Evolutionary conservation across 2,888 invertebrate species (phyloP).

Genomic region (Zygaena filipendulae): DNA sequence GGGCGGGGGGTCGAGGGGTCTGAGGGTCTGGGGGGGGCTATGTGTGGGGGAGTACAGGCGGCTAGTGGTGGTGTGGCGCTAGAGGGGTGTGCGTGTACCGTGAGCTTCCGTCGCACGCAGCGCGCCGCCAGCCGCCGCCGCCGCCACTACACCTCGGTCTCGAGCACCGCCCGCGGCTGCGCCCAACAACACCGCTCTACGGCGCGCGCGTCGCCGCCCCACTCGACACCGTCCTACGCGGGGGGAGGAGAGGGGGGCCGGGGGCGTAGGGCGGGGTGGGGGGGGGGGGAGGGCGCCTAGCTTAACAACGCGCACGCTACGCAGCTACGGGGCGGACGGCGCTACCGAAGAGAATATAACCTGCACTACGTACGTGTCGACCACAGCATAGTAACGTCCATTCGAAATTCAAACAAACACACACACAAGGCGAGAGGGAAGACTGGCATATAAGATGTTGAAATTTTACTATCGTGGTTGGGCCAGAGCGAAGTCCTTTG

Average conservation of each 20-base stretch:
- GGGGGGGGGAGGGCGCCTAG: constrained; percentile 45
- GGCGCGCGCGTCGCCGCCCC: constrained; percentile 56
- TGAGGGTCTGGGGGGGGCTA: constrained; percentile 14
- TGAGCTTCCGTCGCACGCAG: constrained; percentile 62
- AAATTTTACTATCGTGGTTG: too few species aligned
- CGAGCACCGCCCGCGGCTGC: constrained; percentile 63
- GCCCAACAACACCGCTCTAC: constrained; percentile 62
- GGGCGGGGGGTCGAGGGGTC: too few species aligned
- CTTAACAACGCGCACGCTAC: constrained; percentile 34
- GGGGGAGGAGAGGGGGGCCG: too few species aligned
- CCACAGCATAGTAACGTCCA: too few species aligned
- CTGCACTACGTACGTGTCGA: too few species aligned
- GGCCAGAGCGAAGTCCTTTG: too few species aligned
- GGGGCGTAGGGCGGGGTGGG: too few species aligned
- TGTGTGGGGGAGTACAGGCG: constrained; percentile 13
- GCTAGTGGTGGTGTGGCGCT: constrained; percentile 18
- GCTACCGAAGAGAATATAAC: too few species aligned
- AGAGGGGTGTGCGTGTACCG: constrained; percentile 39
- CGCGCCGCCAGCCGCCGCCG: constrained; percentile 59
- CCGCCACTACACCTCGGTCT: constrained; percentile 69
- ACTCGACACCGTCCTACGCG: constrained; percentile 62
- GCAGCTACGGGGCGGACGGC: constrained; percentile 22
- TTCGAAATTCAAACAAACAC: too few species aligned
- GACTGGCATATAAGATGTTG: too few species aligned
- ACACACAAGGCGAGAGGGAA: too few species aligned